A percentile compares a stretch with the other conserved stretches of the same genome.
These are phyloP conservation scores for Fragum sueziense DNA, from an alignment of 2,888 invertebrate species.

Conservation along the genomic window DNA sequence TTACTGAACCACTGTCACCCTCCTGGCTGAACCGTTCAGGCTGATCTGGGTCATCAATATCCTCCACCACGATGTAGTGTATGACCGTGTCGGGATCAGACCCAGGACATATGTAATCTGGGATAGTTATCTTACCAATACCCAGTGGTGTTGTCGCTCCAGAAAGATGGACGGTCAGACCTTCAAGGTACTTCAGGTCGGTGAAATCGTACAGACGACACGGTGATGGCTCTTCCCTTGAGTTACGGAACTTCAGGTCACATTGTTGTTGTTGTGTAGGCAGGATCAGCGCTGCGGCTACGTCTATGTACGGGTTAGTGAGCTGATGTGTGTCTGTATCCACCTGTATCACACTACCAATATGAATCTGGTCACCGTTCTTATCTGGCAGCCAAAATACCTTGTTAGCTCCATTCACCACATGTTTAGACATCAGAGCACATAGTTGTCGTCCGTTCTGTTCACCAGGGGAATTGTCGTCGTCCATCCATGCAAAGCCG, in stretches of 20 bases:
- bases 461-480: background rate
- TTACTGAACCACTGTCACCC: slow-evolving; percentile 35
- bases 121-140: slow-evolving; percentile 17
- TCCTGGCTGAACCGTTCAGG: background rate
- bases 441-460: background rate
- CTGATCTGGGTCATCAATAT: background rate
- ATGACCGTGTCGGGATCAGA: background rate
- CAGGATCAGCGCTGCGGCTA: slow-evolving; percentile 10
- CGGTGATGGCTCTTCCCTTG: background rate
- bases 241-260: background rate
- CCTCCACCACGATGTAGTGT: background rate
- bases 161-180: slow-evolving; percentile 31
- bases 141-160: slow-evolving; percentile 31
- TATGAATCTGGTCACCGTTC: background rate
- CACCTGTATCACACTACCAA: slow-evolving; percentile 8
- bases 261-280: background rate
- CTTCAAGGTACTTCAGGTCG: background rate
- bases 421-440: slow-evolving; percentile 16
- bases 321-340: no score
- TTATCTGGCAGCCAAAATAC: background rate
- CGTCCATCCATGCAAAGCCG: slow-evolving; percentile 16
- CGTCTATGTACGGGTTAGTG: background rate
- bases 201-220: background rate
- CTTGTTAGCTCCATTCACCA: background rate
- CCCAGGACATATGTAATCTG: background rate